A percentile compares a stretch with the other conserved stretches of the same genome.
phyloP scores from a whole-genome alignment of 2,888 invertebrate species.

The Plutella xylostella region DNA sequence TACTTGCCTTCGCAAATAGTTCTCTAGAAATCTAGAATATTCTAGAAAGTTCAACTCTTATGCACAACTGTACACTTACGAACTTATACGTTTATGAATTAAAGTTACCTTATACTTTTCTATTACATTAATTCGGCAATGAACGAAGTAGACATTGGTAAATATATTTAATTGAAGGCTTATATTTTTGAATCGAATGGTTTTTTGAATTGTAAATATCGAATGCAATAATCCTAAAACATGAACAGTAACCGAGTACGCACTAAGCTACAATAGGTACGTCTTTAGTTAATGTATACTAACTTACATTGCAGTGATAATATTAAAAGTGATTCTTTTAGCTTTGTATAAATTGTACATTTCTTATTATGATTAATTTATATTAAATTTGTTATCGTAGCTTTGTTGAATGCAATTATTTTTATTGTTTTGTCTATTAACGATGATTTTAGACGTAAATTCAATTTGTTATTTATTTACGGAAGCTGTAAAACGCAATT shows the following conservation, averaged over 20 bases:
- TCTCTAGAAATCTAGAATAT: too few species aligned
- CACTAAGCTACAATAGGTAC: slow-evolving; percentile 22
- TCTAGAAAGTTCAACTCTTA: slow-evolving; percentile 45
- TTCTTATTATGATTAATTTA: slow-evolving; percentile 65
- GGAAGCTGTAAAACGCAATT: slow-evolving; percentile 61
- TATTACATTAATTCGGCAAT: neutral
- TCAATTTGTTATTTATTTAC: slow-evolving; percentile 68
- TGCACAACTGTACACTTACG: slow-evolving; percentile 49
- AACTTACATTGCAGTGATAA: slow-evolving; percentile 52
- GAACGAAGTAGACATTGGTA: too few species aligned
- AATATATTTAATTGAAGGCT: too few species aligned
- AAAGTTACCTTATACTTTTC: slow-evolving; percentile 51
- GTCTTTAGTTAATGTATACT: slow-evolving; percentile 11
- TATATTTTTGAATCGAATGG: neutral
- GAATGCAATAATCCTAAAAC: slow-evolving; percentile 27
- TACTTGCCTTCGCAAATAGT: slow-evolving; percentile 63
- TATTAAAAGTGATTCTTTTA: slow-evolving; percentile 56
- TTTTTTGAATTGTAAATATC: slow-evolving; percentile 28
- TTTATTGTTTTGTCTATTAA: slow-evolving; percentile 69
- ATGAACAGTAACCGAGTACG: slow-evolving; percentile 12
- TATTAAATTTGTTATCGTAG: slow-evolving; percentile 69
- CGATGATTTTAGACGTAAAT: slow-evolving; percentile 67
- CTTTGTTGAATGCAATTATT: slow-evolving; percentile 70
- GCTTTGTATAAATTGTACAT: slow-evolving; percentile 67
- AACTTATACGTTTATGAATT: slow-evolving; percentile 28